A percentile compares a stretch with the other conserved stretches of the same genome.
phyloP scores from a whole-genome alignment of 1,140 invertebrate species.

The Platyura marginata region DNA sequence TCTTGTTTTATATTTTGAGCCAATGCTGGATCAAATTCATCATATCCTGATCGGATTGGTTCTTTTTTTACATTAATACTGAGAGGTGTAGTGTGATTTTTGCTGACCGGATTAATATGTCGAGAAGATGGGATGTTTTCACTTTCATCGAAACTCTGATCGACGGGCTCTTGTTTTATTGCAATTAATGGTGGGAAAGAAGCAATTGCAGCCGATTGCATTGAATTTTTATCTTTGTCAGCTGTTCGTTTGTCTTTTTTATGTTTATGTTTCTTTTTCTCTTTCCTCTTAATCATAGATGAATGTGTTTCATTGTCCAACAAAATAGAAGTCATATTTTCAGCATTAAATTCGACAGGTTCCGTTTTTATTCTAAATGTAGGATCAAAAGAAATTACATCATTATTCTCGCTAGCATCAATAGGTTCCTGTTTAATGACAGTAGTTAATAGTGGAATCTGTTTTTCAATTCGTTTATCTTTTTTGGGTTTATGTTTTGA shows the following conservation, averaged over 20 bases:
- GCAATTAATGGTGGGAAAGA: neutral
- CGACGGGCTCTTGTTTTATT: neutral
- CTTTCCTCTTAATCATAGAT: neutral
- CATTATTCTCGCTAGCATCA: neutral
- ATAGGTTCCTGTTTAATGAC: neutral
- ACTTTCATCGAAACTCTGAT: neutral
- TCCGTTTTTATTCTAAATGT: neutral
- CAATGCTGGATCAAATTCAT: neutral
- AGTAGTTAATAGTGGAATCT: neutral
- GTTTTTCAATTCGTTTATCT: no score
- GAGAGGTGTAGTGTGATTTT: no score
- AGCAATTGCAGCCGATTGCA: no score
- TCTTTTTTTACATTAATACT: neutral
- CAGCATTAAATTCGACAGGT: neutral
- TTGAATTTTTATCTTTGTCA: neutral
- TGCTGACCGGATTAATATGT: no score
- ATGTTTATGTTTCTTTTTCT: neutral
- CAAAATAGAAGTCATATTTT: neutral
- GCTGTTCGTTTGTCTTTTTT: neutral
- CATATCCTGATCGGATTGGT: neutral
- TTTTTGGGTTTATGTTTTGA: no score
- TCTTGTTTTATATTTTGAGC: neutral
- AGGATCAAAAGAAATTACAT: neutral
- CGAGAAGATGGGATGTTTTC: no score
- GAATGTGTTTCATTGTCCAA: neutral